These are phyloP conservation scores for Heliconius hewitsoni DNA, from an alignment of 1,140 invertebrate species.

Conservation along the genomic window DNA sequence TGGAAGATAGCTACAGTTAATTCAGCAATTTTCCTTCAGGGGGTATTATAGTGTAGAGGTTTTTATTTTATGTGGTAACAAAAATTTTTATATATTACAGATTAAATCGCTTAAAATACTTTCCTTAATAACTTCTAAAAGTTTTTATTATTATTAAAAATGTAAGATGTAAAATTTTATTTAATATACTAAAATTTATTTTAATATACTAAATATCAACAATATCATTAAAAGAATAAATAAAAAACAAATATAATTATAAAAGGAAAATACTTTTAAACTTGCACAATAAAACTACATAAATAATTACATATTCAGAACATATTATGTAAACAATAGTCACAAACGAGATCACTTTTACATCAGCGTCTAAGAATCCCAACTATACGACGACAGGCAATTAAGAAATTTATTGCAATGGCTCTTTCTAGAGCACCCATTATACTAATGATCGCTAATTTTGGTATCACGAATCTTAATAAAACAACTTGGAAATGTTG, in stretches of 20 bases:
- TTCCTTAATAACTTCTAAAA: too few species aligned
- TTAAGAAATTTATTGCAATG: slow-evolving; percentile 77
- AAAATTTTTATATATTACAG: too few species aligned
- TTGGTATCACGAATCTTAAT: slow-evolving; percentile 41
- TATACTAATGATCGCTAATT: slow-evolving; percentile 73
- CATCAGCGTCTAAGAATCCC: slow-evolving; percentile 73
- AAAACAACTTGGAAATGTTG: slow-evolving; percentile 39
- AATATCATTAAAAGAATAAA: too few species aligned
- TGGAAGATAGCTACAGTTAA: too few species aligned
- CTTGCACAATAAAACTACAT: slow-evolving; percentile 25
- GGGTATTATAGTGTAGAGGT: too few species aligned
- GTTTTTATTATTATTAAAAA: neutral
- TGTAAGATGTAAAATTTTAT: too few species aligned
- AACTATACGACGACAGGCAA: slow-evolving; percentile 56
- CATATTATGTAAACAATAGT: slow-evolving; percentile 41
- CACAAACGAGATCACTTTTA: slow-evolving; percentile 64
- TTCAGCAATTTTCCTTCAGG: too few species aligned
- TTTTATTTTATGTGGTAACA: too few species aligned
- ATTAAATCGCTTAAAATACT: too few species aligned
- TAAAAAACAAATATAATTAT: neutral
- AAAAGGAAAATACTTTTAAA: slow-evolving; percentile 14
- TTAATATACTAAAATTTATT: too few species aligned
- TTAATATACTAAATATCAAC: too few species aligned
- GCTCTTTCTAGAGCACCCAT: slow-evolving; percentile 67
- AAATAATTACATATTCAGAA: slow-evolving; percentile 40